Evolutionary conservation across 2,888 invertebrate species (phyloP).

Genomic region (Drosophila mettleri): DNA sequence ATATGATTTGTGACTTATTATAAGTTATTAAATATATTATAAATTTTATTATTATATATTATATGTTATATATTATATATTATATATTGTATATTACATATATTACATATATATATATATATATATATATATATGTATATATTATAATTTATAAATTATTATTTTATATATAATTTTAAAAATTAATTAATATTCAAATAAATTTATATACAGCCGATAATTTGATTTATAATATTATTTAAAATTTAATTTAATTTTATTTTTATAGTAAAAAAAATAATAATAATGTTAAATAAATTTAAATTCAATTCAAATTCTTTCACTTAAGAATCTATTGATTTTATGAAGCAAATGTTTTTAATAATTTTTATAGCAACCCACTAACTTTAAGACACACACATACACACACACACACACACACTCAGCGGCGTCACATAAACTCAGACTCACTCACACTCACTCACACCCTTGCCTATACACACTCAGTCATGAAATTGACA

Average conservation of each 20-base stretch:
- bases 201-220: no score
- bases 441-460: not conserved
- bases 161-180: no score
- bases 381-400: not conserved
- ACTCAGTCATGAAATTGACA: slow-evolving; percentile 50
- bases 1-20: not conserved
- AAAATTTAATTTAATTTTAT: no score
- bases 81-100: no score
- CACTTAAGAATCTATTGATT: not conserved
- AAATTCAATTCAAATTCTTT: not conserved
- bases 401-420: not conserved
- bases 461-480: slow-evolving; percentile 9
- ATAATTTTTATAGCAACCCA: not conserved
- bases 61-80: not conserved
- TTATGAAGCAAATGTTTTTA: not conserved
- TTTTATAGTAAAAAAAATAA: no score
- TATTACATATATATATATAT: no score
- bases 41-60: no score
- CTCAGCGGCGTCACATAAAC: not conserved
- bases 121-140: no score
- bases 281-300: no score
- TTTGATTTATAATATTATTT: no score
- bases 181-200: no score
- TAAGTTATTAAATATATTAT: not conserved
- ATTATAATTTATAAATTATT: no score